A percentile compares a stretch with the other conserved stretches of the same genome.
Conservation (phyloP, 2,113 vertebrate genomes). For the Triplophysa tibetana region DNA sequence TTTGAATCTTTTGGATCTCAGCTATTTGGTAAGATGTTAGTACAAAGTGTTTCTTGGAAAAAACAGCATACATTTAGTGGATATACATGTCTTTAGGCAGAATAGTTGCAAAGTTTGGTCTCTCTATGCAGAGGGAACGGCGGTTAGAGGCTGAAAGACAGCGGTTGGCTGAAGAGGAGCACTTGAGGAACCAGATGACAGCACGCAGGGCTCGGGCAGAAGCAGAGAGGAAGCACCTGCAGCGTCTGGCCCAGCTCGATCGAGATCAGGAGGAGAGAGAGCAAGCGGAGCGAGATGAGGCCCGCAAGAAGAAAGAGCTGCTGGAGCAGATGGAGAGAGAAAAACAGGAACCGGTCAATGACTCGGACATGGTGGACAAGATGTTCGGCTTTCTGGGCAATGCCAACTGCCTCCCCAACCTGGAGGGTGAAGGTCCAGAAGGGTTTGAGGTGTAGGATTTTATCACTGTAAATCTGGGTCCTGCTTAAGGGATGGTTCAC, state of each 20-base stretch:
- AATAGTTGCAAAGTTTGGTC: background rate
- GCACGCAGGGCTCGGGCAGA: slow-evolving; percentile 93
- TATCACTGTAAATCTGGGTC: no score
- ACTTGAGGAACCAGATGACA: slow-evolving; percentile 94
- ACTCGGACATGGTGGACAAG: slow-evolving; percentile 98
- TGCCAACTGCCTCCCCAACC: slow-evolving; percentile 81
- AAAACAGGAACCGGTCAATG: slow-evolving; percentile 87
- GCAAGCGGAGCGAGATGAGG: slow-evolving; percentile 87
- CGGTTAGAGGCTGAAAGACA: slow-evolving; percentile 91
- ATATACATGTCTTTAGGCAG: no score
- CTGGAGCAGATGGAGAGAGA: slow-evolving; percentile 92
- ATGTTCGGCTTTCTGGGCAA: slow-evolving; percentile 97
- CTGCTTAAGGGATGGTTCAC: no score
- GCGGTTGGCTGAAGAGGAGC: slow-evolving; percentile 87
- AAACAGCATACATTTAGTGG: no score
- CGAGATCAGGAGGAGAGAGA: slow-evolving; percentile 89
- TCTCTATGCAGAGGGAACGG: slow-evolving; percentile 78
- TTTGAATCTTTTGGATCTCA: no score
- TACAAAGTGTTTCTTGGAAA: no score
- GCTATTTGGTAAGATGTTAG: no score
- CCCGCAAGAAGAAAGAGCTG: slow-evolving; percentile 89
- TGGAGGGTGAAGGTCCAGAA: slow-evolving; percentile 89
- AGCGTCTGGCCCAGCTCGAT: slow-evolving; percentile 87
- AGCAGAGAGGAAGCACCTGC: slow-evolving; percentile 93
- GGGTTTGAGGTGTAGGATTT: slow-evolving; percentile 87